Evolutionary conservation across 92 coral and sea anemone genomes (phyloP), one percentile per base, ranked within the genome.

Genomic region (Porites cylindrica): DNA sequence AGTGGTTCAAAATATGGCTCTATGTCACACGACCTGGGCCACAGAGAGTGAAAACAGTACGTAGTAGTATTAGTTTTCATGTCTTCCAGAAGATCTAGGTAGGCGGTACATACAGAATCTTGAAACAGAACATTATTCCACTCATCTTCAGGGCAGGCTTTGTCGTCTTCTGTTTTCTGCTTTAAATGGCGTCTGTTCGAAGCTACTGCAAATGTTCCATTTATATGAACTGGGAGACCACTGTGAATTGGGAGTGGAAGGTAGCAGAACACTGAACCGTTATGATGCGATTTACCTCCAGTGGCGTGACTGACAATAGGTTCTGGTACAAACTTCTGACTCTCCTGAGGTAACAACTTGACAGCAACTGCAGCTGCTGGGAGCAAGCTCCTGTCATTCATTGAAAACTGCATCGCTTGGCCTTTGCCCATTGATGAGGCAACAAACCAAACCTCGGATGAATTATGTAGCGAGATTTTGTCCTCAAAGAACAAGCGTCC

Each of bases 301-400:
- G 61, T 23, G 10, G 10, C 59, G 2, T 4, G 10, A 19, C 69
- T 80, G 11, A 19, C 10, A 2, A 91, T 54, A 26, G 94, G 87
- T 9, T 58, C 19, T 8, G 94, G 92, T 2, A 53, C 19, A 51
- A 56, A 70, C 8, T 66, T 54, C 18, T 72, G 54, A 21, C 76
- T 14, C 8, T 53, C 63, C 7, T 2, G 50, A 18, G 70, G 58
- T 26, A 21, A 43, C 8, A 92, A 73, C 60, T 74, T 78, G 8
- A 85, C 89, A 11, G 98, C 99, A 6, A 92, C 98, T n/a, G 96
- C 99, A 24, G 98, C 99, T 53, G 95, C 79, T 23, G 99, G 98
- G 32, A 92, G 65, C 1, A 96, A 84, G 56, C 93, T 86, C 11
- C 56, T 50, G 70, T 94, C 85, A 32, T 71, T 82, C 38, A 43